Base-by-base conservation (phyloP, 2,113 vertebrate genomes). In the Cyprinus carpio region DNA sequence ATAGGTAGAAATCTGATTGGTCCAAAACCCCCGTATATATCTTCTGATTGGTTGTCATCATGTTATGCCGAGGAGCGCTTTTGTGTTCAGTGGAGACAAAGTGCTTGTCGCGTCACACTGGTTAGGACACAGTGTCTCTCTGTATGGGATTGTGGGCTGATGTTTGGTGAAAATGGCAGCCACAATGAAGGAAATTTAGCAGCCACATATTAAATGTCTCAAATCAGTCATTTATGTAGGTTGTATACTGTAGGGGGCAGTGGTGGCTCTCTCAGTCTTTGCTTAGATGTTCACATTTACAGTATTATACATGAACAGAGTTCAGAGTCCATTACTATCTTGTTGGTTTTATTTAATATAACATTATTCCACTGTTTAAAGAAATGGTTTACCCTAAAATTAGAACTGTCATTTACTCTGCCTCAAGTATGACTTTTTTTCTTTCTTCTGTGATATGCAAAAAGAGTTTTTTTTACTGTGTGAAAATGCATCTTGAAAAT, bases 321-420 rank as follows among this genome's bases (percentile, higher is more conserved):
- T n/a, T 78, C 29, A 60, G 69, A 46, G 49, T 11, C 23, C 23
- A 43, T 5, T 6, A 40, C 34, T 18, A 43, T 75, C n/a, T 49
- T 16, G 12, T 58, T 79, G 23, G 31, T 60, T n/a, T 40, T 79
- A 20, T 25, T 40, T 62, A 25, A 25, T 25, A 25, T 62, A 12
- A 16, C 13, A 60, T 75, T 34, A 58, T 58, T 58, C 58, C 51
- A 58, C 75, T 56, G 25, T 56, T 74, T 75, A 11, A 74, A 74
- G 37, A 75, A 49, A n/a, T 46, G 40, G 40, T 75, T 46, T 46
- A 76, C 49, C 13, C 27, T 31, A 29, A 54, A 54, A 54, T 11
- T 11, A 31, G 29, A 51, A 31, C 25, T 16, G 25, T 54, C 49
- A 76, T 76, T 76, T 54, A 76, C 75, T 20, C 16, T 56, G 15